Base-by-base conservation (phyloP, 2,113 vertebrate genomes). In the Trematomus loennbergii region DNA sequence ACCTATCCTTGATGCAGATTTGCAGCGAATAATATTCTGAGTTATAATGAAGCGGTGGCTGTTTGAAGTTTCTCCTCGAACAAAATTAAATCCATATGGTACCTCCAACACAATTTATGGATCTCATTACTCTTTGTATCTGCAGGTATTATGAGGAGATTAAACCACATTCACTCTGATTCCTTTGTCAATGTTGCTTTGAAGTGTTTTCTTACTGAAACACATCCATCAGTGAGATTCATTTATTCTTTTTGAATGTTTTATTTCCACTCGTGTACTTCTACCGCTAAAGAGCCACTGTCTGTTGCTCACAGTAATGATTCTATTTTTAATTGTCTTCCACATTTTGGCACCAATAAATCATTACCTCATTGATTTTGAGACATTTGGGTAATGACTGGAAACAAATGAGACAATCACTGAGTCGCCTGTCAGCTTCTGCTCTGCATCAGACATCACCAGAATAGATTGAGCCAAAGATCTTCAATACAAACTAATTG, bases 41-140 rank as follows among this genome's bases (percentile, higher is more conserved):
- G 78, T 85, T 72, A 70, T 87, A 93, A 91, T 88, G 83, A 92
- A 90, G 81, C 25, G 66, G 49, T 59, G 45, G 59, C 70, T 83
- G 83, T 91, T 91, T 93, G 89, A 92, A 90, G 89, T 90, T 89
- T 85, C 71, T 81, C 59, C 80, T 63, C 52, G 62, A 25, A 82
- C 76, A 84, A 36, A 84, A 87, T 82, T 43, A 89, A 80, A 76
- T 83, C 75, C 74, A 73, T 66, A 83, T n/a, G 9, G 29, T 52
- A 58, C 57, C 74, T 79, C 63, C 53, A 73, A 82, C 85, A 53
- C 73, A 73, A 69, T 90, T 85, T 71, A 86, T 73, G 52, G 73
- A 81, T 71, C 58, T 81, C 72, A 9, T 67, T 40, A 22, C 2
- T 20, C 66, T 82, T 88, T 85, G 61, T 85, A 63, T 83, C 89